Conservation (phyloP, 2,113 vertebrate genomes). For the Seriola aureovittata region DNA sequence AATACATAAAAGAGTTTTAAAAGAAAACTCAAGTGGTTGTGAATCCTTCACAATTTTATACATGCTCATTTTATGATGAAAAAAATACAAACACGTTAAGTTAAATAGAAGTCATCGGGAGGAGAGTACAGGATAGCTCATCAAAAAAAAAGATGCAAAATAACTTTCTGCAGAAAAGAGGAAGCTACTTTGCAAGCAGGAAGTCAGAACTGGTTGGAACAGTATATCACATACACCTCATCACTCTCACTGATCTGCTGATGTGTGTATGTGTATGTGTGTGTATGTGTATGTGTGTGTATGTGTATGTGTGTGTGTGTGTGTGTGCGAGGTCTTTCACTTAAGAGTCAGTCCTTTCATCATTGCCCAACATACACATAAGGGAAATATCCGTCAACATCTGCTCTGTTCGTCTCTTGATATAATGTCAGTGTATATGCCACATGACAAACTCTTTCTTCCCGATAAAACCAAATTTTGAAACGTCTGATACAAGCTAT, state of each 20-base stretch:
- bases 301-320: neutral
- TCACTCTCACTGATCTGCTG: conserved; percentile 1
- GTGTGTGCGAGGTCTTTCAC: neutral
- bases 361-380: conserved; percentile 27
- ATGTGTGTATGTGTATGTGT: no score
- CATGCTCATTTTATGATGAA: neutral
- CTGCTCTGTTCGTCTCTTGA: conserved; percentile 23
- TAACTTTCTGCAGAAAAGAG: conserved; percentile 47
- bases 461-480: conserved; percentile 36
- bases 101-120: neutral
- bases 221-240: neutral
- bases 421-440: conserved; percentile 16
- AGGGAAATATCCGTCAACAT: conserved; percentile 40
- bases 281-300: neutral
- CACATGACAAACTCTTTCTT: conserved; percentile 35
- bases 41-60: neutral
- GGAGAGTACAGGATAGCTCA: neutral
- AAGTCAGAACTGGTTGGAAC: conserved; percentile 46
- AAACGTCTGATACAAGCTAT: conserved; percentile 32
- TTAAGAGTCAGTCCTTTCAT: conserved; percentile 35
- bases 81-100: neutral
- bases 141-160: neutral
- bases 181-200: conserved; percentile 53
- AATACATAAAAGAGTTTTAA: neutral
- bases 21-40: neutral